These are phyloP conservation scores for Sorex maritimensis DNA, from an alignment of 2,797 vertebrate genomes.

Conservation along the genomic window DNA sequence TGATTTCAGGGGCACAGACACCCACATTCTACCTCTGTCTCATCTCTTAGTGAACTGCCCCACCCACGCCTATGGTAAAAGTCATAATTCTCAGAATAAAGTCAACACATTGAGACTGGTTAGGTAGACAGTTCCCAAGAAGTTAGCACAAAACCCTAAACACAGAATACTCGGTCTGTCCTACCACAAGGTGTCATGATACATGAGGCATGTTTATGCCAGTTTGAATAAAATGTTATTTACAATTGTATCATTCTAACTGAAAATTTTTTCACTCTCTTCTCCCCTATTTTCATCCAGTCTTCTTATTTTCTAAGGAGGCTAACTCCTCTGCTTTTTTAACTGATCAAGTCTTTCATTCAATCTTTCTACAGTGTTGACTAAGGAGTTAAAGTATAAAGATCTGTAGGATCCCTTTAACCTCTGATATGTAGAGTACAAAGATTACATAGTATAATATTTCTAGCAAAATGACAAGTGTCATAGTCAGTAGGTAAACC, in stretches of 20 bases:
- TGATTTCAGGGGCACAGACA: background rate
- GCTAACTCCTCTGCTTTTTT: background rate
- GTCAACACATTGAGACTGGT: background rate
- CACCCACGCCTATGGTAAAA: background rate
- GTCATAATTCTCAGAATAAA: background rate
- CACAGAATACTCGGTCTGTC: background rate
- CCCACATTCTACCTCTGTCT: background rate
- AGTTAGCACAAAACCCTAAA: background rate
- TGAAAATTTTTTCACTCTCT: background rate
- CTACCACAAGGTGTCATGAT: background rate
- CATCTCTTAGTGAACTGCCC: too few species aligned
- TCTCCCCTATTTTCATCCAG: background rate
- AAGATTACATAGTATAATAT: conserved; percentile 5
- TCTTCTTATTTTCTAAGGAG: background rate
- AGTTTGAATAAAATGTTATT: background rate
- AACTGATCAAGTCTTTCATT: background rate
- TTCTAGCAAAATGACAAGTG: conserved; percentile 31
- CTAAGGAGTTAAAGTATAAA: background rate
- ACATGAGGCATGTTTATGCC: background rate
- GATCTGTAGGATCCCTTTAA: conserved; percentile 19
- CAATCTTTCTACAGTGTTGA: background rate
- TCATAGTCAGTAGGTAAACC: conserved; percentile 31
- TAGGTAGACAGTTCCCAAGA: background rate
- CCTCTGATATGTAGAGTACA: background rate
- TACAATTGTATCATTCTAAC: background rate